These are phyloP conservation scores for Phortica variegata DNA, from an alignment of 1,140 invertebrate genomes.

Conservation along the genomic window DNA sequence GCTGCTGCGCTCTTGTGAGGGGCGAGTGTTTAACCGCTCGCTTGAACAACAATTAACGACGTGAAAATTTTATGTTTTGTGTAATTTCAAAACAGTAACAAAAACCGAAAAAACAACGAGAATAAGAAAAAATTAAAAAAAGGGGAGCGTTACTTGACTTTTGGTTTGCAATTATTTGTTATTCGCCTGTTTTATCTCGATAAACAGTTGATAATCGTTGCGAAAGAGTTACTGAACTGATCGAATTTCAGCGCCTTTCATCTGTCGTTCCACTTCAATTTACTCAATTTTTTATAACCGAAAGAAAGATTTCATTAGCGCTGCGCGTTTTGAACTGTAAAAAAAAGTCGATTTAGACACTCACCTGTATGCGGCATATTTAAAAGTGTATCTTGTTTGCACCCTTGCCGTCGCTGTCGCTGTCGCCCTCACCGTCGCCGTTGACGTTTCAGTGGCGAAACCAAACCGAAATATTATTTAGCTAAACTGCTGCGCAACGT, in stretches of 20 bases:
- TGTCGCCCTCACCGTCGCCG: constrained; percentile 1
- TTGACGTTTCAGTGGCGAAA: constrained; percentile 8
- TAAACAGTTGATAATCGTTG: no score
- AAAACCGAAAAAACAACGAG: no score
- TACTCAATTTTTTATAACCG: neutral
- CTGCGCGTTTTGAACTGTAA: neutral
- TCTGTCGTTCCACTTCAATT: constrained; percentile 21
- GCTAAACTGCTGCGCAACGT: constrained; percentile 23
- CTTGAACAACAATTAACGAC: constrained; percentile 10
- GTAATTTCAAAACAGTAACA: no score
- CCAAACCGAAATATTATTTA: constrained; percentile 5
- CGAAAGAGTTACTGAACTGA: no score
- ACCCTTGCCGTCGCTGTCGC: no score
- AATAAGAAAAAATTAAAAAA: no score
- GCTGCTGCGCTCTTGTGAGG: neutral
- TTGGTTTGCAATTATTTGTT: constrained; percentile 1
- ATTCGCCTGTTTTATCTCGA: constrained; percentile 1
- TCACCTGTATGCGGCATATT: constrained; percentile 49
- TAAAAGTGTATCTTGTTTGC: constrained; percentile 16
- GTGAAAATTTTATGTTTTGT: constrained; percentile 23
- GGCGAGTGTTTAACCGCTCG: neutral
- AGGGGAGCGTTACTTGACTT: constrained; percentile 1
- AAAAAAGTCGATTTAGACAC: constrained; percentile 6
- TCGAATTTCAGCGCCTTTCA: constrained; percentile 24
- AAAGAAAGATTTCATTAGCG: neutral